Evolutionary conservation across 2,888 invertebrate species (phyloP), one percentile per base, ranked within the genome.

Genomic region (Rhyacophila evoluta): DNA sequence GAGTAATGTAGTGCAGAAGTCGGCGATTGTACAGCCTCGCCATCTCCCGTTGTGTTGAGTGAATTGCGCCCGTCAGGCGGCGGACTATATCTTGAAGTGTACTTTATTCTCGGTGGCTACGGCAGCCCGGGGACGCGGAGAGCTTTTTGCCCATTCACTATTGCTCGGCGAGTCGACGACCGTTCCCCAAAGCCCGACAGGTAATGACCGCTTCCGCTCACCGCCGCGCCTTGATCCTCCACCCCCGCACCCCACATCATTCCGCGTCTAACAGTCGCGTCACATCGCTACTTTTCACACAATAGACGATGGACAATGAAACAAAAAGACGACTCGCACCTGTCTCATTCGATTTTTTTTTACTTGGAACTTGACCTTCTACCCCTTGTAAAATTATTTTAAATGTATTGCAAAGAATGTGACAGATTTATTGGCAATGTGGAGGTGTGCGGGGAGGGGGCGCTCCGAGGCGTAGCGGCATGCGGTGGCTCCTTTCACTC

Each of bases 111-210:
- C 89, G 89, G 89, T 90, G 89, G 90, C 89, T 90, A 89, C 79
- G 75, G 90, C 89, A 90, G 89, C 90, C 90, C 89, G 90, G 90
- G 89, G 90, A 90, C 89, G 90, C 90, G 89, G 90, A 90, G 90
- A 90, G 90, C 89, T 90, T 90, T 89, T 90, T 90, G 89, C 90
- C 90, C 87, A 90, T 90, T 88, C 90, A 90, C 90, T 90, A 90
- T 90, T 90, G 90, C 90, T 90, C 90, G 89, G 90, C 90, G 90
- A 89, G 89, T 89, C 90, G 90, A 89, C 90, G 90, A 89, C 89
- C 89, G 89, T 90, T 89, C 89, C 89, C 90, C 89, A 88, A 90
- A 87, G 89, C 79, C 55, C 77, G 80, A 77, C 81, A 81, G 79
- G 81, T 83, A 82, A 81, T 29, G 84, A 78, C 76, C 12, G 15